Evolutionary conservation across 1,140 invertebrate genomes (phyloP), one percentile per base, ranked within the genome.

Genomic region (Portunus trituberculatus): DNA sequence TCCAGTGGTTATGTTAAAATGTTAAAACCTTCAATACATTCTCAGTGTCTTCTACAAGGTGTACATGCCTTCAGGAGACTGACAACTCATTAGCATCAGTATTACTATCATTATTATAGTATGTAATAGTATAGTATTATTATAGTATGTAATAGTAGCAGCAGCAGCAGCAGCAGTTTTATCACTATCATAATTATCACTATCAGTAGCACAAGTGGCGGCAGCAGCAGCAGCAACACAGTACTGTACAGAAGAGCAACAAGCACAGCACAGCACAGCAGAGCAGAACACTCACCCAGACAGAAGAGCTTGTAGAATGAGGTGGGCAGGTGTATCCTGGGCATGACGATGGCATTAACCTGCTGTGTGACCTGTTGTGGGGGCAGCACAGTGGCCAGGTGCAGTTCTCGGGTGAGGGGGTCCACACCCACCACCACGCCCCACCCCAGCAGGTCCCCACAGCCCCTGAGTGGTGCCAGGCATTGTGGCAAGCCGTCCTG

Each of bases 391-490:
- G 92, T 95, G 25, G 90, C 32, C 67, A 95, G 90, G 39, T 83
- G 31, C 29, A 95, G 59, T 4, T 90, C 76, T 39, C 46, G 8
- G 0, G 95, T 67, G 14, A 93, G 31, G 2, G 95, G 88, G 67
- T 95, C 92, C 87, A 95, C 84, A 46, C 92, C 92, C n/a, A 76
- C 91, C 20, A 95, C 82, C 39, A 95, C 67, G 14, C 92, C 95
- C 95, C 95, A 95, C 32, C 95, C 92, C n/a, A 91, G 14, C 25
- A 88, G 39, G 4, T 91, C 46, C 14, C 48, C 89, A 93, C 86
- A 91, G 29, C 39, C 39, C 16, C 76, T 16, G n/a, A 86, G 82
- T 14, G 90, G n/a, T 76, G 28, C 10, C 48, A 95, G 67, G 31
- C 84, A 59, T 67, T 93, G 89, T 16, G 95, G 95, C 25, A 83